Conservation (phyloP, 2,113 vertebrate species). For the Platysteira castanea region DNA sequence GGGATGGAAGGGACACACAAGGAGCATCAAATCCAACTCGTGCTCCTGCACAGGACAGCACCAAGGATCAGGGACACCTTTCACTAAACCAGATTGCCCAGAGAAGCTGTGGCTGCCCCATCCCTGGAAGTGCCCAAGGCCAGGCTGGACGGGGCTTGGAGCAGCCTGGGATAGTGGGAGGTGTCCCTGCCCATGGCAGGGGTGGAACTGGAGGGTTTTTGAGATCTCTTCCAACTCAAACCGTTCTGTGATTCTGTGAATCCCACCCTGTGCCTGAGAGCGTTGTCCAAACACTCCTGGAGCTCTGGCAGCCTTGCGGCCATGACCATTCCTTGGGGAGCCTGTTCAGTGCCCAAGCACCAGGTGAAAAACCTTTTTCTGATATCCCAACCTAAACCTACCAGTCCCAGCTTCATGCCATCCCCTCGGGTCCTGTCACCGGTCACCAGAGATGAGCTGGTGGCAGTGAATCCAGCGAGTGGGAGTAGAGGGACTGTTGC, state of each 20-base stretch:
- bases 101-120: background rate
- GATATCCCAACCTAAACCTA: background rate
- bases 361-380: background rate
- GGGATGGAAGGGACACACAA: background rate
- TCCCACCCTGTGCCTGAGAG: background rate
- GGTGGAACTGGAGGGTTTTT: background rate
- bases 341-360: background rate
- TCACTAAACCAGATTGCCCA: background rate
- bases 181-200: background rate
- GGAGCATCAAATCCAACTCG: background rate
- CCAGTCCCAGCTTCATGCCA: accelerated
- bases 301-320: background rate
- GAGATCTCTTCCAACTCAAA: background rate
- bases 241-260: background rate
- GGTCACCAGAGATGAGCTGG: background rate
- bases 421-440: background rate
- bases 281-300: accelerated
- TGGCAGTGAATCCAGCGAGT: accelerated
- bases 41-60: background rate
- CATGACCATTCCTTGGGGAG: background rate
- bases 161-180: background rate
- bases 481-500: background rate
- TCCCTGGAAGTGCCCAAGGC: background rate
- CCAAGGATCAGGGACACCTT: background rate
- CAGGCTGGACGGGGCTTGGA: accelerated